These are phyloP conservation scores for Nycticorax nycticorax DNA, from an alignment of 2,113 vertebrate species.

Conservation along the genomic window DNA sequence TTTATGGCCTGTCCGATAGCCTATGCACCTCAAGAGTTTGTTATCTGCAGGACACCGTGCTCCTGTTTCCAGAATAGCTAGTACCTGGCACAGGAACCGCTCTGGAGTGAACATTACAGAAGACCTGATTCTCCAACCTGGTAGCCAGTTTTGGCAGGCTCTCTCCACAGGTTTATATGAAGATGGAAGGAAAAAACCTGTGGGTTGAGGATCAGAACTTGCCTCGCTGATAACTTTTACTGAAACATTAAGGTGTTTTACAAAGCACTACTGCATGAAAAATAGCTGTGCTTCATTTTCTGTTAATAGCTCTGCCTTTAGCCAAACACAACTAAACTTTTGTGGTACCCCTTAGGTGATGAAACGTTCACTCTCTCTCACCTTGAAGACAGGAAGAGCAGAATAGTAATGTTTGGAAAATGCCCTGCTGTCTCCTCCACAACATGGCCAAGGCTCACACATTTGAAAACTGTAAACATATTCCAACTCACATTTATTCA, in stretches of 20 bases:
- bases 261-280: not conserved
- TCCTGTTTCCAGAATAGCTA: not conserved
- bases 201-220: not conserved
- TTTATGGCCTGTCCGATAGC: not conserved
- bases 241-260: not conserved
- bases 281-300: not conserved
- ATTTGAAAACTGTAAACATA: conserved; percentile 52
- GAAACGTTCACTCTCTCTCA: not conserved
- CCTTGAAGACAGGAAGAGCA: not conserved
- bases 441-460: conserved; percentile 8
- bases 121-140: not conserved
- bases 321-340: not conserved
- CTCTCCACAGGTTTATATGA: not conserved
- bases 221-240: not conserved
- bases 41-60: not conserved
- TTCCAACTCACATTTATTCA: conserved; percentile 51
- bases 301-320: not conserved
- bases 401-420: not conserved
- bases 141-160: not conserved
- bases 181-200: not conserved
- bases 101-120: not conserved
- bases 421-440: not conserved
- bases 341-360: not conserved
- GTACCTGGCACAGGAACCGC: not conserved
- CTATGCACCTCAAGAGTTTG: not conserved